A percentile compares a stretch with the other conserved stretches of the same genome.
Conservation (phyloP, 2,113 vertebrate genomes). For the Trinectes maculatus region DNA sequence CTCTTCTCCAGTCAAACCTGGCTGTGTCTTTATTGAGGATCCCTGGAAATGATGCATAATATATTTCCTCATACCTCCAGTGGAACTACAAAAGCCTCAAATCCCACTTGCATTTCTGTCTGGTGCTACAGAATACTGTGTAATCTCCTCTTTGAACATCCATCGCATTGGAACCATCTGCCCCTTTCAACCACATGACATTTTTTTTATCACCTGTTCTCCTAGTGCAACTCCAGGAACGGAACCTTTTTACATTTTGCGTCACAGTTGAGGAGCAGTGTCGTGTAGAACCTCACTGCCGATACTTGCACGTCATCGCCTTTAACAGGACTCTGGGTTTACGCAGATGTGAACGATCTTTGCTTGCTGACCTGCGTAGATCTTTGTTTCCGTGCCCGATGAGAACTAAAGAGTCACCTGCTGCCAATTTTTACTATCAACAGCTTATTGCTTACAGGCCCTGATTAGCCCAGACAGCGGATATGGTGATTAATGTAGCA, state of each 20-base stretch:
- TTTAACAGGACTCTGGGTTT: neutral
- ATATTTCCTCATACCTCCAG: slow-evolving; percentile 40
- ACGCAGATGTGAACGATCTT: slow-evolving; percentile 41
- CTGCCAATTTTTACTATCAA: slow-evolving; percentile 55
- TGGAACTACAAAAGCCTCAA: slow-evolving; percentile 40
- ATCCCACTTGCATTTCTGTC: slow-evolving; percentile 48
- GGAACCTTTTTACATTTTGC: neutral
- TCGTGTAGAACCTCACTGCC: neutral
- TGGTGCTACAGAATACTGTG: slow-evolving; percentile 27
- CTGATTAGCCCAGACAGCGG: slow-evolving; percentile 49
- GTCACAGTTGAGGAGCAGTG: neutral
- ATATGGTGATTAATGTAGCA: slow-evolving; percentile 42
- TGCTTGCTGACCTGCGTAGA: slow-evolving; percentile 27
- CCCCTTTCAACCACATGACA: slow-evolving; percentile 1
- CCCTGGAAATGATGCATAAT: slow-evolving; percentile 51
- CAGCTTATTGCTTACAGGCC: slow-evolving; percentile 32
- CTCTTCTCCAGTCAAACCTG: slow-evolving; percentile 38
- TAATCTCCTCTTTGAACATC: slow-evolving; percentile 45
- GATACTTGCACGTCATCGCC: slow-evolving; percentile 14
- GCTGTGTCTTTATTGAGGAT: slow-evolving; percentile 49
- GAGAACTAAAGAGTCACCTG: slow-evolving; percentile 40
- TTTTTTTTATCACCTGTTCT: slow-evolving; percentile 19
- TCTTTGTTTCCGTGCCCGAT: slow-evolving; percentile 42
- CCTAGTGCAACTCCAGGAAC: slow-evolving; percentile 13
- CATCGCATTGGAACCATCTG: neutral